A percentile compares a stretch with the other conserved stretches of the same genome.
Evolutionary conservation across 2,797 vertebrate species (phyloP).

Genomic region (Telmatherina bonti): DNA sequence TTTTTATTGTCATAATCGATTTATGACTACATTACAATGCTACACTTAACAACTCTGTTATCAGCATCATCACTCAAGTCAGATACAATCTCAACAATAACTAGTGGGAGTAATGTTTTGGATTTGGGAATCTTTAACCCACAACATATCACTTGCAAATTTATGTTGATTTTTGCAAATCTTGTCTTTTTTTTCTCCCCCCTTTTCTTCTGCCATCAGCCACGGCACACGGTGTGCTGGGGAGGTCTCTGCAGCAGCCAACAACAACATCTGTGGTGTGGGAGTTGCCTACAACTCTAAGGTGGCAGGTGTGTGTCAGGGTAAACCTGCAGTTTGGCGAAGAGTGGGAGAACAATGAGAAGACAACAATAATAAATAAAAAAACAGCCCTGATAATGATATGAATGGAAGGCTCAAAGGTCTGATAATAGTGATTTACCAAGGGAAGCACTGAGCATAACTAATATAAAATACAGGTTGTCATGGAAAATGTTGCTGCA

Average conservation of each 20-base stretch:
- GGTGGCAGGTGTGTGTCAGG: constrained; percentile 91
- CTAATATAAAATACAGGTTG: constrained; percentile 15
- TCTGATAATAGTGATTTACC: constrained; percentile 21
- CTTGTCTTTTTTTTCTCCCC: constrained; percentile 18
- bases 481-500: constrained; percentile 4
- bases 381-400: constrained; percentile 39
- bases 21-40: constrained; percentile 3
- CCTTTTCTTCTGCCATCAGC: constrained; percentile 77
- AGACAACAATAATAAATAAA: constrained; percentile 8
- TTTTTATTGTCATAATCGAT: constrained; percentile 36
- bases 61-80: constrained; percentile 11
- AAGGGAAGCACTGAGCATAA: constrained; percentile 1
- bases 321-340: constrained; percentile 21
- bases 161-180: constrained; percentile 58
- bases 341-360: constrained; percentile 47
- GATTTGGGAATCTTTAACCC: constrained; percentile 30
- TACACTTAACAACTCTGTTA: constrained; percentile 12
- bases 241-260: constrained; percentile 96
- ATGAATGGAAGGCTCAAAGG: constrained; percentile 36
- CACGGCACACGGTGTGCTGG: constrained; percentile 98
- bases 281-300: constrained; percentile 98
- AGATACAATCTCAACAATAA: constrained; percentile 28
- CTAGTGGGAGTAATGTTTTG: not conserved
- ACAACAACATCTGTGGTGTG: constrained; percentile 98
- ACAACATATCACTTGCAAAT: constrained; percentile 36